Base-by-base conservation (phyloP, 2,888 invertebrate genomes). In the Megaustenia siamemsis region DNA sequence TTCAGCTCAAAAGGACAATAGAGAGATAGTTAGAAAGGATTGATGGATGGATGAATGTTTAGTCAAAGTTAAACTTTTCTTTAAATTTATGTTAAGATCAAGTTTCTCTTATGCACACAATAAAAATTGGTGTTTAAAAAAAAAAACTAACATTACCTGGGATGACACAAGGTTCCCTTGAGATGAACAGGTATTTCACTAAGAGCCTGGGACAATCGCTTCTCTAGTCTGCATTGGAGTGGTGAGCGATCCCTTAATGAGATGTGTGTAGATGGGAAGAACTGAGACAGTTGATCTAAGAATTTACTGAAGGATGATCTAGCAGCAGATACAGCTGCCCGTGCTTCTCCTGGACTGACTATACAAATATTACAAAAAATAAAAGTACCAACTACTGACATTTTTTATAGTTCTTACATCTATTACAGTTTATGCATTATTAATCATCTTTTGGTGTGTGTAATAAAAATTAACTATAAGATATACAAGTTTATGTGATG, bases 261-360 rank as follows among this genome's bases (percentile, higher is more conserved):
- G 21, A 89, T 85, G 43, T 88, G 88, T 40, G 90, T 89, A 2
- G 90, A 88, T 53, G 90, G 90, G 86, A 91, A 92, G 84, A 91
- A 89, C 10, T 88, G 86, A n/a, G 88, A 88, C 15, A 92, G 81
- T 75, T 90, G 88, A 83, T 92, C 92, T 83, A 93, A 86, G 60
- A 93, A 86, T 53, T 91, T 91, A 10, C 89, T 90, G 80, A 93
- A 92, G 21, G 91, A 90, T 32, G 89, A 91, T 81, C 89, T 88
- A 24, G 92, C 92, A 40, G 92, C 90, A 83, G 90, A 89, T 6
- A 90, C 89, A 49, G 93, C 85, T 32, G 90, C 89, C 87, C 90
- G 85, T 24, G 88, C 88, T 83, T 92, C 91, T 24, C 89, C 89
- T 49, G 88, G 71, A 28, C 87, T 88, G 56, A 88, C 91, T 91